Conservation (phyloP, 2,888 invertebrate species). For the Cyrtodaria siliqua region DNA sequence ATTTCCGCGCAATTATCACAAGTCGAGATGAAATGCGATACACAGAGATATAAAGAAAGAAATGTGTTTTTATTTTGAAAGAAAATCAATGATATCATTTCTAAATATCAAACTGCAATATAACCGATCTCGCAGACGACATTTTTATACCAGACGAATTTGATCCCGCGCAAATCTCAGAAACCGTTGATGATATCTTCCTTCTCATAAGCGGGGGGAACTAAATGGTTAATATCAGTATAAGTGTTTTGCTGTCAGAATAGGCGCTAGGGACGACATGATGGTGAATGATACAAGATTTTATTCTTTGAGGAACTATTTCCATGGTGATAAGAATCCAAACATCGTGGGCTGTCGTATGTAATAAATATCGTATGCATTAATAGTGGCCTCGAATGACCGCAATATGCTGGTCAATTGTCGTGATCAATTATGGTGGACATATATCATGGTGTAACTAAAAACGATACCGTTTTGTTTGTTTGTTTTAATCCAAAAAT, state of each 20-base stretch:
- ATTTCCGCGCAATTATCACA: too few species aligned
- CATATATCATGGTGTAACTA: too few species aligned
- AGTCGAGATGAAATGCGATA: too few species aligned
- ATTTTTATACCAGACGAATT: conserved; percentile 36
- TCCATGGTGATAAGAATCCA: conserved; percentile 39
- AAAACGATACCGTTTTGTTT: too few species aligned
- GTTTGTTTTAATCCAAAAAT: too few species aligned
- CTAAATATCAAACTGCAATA: neutral
- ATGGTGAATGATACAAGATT: conserved; percentile 60
- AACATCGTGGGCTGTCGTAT: conserved; percentile 51
- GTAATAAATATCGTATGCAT: conserved; percentile 32
- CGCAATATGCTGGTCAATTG: conserved; percentile 1
- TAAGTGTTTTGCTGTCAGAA: conserved; percentile 61
- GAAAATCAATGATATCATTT: conserved; percentile 4
- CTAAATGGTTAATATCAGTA: conserved; percentile 60
- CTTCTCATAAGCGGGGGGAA: neutral
- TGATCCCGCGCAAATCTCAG: conserved; percentile 27
- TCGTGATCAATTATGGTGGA: too few species aligned
- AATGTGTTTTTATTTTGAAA: neutral
- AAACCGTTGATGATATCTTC: conserved; percentile 8
- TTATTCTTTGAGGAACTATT: conserved; percentile 48
- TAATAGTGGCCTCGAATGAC: conserved; percentile 25
- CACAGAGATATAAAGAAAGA: neutral
- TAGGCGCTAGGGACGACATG: conserved; percentile 42
- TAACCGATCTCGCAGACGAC: conserved; percentile 25